A percentile compares a stretch with the other conserved stretches of the same genome.
Conservation (phyloP, 23 tunicate genomes). For the Ciona savignyi region DNA sequence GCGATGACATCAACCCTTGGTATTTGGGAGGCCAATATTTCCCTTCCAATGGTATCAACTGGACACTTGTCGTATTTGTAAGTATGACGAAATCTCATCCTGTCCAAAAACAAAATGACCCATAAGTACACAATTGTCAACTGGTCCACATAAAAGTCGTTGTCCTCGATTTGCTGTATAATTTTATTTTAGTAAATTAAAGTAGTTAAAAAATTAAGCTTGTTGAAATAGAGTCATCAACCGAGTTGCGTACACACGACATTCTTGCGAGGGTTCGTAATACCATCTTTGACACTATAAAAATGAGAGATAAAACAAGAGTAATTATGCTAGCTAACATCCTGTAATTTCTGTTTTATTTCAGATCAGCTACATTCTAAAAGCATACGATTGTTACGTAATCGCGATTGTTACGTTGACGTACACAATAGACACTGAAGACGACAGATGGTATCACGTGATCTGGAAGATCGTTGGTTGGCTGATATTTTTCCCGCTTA, state of each 20-base stretch:
- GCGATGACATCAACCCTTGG: constrained; percentile 68
- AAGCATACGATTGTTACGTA: constrained; percentile 70
- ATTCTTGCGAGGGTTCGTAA: too few species aligned
- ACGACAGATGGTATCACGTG: constrained; percentile 17
- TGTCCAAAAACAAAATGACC: too few species aligned
- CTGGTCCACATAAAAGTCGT: too few species aligned
- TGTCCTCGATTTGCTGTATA: too few species aligned
- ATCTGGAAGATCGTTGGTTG: constrained; percentile 62
- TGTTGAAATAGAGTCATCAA: neutral
- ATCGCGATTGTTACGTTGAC: constrained; percentile 79
- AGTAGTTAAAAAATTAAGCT: neutral
- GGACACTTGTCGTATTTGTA: constrained; percentile 73
- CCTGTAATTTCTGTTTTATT: neutral
- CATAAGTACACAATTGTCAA: too few species aligned
- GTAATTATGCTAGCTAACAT: neutral
- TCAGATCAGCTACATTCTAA: constrained; percentile 64
- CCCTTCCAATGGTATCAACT: constrained; percentile 46
- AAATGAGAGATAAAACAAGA: too few species aligned
- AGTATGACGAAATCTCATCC: constrained; percentile 6
- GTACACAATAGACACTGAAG: constrained; percentile 29
- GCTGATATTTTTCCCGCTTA: constrained; percentile 66
- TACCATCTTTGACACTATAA: too few species aligned
- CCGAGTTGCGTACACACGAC: neutral
- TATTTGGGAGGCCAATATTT: constrained; percentile 25
- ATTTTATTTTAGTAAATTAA: too few species aligned